A percentile compares a stretch with the other conserved stretches of the same genome.
Evolutionary conservation across 2,113 vertebrate species (phyloP).

Genomic region (Echinops telfairi): DNA sequence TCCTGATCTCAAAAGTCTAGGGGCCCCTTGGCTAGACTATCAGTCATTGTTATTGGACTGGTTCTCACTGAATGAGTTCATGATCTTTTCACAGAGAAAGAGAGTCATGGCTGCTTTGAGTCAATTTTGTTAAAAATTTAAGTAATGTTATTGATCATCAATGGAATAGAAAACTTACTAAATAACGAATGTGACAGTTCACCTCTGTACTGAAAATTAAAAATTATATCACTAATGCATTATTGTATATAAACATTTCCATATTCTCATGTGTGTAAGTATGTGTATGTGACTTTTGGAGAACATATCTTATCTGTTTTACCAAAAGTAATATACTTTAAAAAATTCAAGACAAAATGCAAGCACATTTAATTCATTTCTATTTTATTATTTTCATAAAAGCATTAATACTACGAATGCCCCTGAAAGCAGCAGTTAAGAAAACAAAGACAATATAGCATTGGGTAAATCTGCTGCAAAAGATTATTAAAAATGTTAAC

Average conservation of each 20-base stretch:
- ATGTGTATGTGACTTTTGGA: neutral
- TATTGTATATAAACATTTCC: neutral
- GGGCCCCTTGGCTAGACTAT: too few relatives aligned
- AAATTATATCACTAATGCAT: neutral
- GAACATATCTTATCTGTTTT: neutral
- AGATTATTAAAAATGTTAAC: too few relatives aligned
- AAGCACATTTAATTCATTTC: neutral
- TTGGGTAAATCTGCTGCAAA: too few relatives aligned
- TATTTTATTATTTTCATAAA: neutral
- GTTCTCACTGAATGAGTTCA: accelerated
- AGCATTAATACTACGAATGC: neutral
- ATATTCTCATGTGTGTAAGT: neutral
- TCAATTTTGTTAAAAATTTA: neutral
- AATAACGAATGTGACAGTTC: neutral
- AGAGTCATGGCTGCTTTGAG: neutral
- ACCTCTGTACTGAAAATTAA: neutral
- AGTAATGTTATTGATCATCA: neutral
- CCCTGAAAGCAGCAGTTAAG: too few relatives aligned
- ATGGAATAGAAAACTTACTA: neutral
- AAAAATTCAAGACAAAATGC: neutral
- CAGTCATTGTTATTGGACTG: neutral
- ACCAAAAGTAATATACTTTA: neutral
- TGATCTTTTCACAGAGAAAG: neutral
- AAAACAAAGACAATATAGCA: too few relatives aligned
- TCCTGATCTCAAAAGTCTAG: too few relatives aligned